phyloP scores from a whole-genome alignment of 2,888 invertebrate species.

The Apamea crenata region DNA sequence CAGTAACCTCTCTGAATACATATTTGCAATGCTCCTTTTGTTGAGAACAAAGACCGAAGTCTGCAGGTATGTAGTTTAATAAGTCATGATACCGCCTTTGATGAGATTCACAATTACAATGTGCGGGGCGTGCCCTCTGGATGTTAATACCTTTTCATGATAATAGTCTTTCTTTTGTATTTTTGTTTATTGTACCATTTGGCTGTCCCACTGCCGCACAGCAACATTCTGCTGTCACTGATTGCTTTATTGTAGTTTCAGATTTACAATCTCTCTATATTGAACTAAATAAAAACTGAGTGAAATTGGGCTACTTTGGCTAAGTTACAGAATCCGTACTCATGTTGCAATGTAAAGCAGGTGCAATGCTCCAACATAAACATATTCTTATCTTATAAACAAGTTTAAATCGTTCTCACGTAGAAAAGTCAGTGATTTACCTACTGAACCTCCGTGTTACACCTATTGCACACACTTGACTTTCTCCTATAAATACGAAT shows the following conservation, averaged over 20 bases:
- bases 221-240: conserved; percentile 58
- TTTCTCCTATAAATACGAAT: conserved; percentile 76
- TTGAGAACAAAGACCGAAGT: conserved; percentile 75
- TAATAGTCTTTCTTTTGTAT: conserved; percentile 73
- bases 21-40: conserved; percentile 76
- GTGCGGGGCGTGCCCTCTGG: conserved; percentile 68
- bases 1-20: conserved; percentile 79
- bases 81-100: conserved; percentile 71
- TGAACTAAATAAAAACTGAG: not conserved
- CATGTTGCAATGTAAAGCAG: conserved; percentile 11
- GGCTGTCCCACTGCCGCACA: conserved; percentile 67
- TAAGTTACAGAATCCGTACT: conserved; percentile 12
- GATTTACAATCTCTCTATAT: conserved; percentile 4
- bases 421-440: conserved; percentile 58
- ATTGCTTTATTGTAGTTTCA: conserved; percentile 35
- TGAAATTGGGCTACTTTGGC: not conserved
- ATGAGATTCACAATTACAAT: conserved; percentile 72
- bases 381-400: conserved; percentile 38
- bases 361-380: conserved; percentile 25
- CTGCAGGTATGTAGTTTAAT: conserved; percentile 67
- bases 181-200: conserved; percentile 78
- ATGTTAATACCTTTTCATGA: conserved; percentile 71
- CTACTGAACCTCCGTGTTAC: conserved; percentile 42
- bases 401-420: conserved; percentile 45
- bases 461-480: conserved; percentile 54